These are phyloP conservation scores for Vanessa tameamea DNA, from an alignment of 1,140 invertebrate species.

Conservation along the genomic window DNA sequence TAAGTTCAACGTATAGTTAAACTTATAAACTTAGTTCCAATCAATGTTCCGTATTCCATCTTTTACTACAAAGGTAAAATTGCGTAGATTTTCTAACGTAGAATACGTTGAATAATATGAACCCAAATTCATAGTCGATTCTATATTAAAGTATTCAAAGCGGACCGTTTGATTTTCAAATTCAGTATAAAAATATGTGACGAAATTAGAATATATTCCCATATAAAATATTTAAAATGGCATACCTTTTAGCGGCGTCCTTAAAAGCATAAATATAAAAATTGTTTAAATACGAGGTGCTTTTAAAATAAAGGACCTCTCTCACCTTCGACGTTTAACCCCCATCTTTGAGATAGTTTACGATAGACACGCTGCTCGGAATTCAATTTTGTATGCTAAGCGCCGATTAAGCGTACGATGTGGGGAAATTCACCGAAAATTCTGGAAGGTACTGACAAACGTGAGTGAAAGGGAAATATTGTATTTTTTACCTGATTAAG, in stretches of 20 bases:
- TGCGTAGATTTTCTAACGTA: too few relatives aligned
- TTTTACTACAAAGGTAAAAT: too few relatives aligned
- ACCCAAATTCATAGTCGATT: too few relatives aligned
- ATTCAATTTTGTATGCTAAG: constrained; percentile 54
- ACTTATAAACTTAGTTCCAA: too few relatives aligned
- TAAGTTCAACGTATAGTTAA: too few relatives aligned
- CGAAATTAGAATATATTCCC: neutral
- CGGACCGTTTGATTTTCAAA: neutral
- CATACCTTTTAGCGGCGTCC: neutral
- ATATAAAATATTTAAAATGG: neutral
- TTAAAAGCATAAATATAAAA: neutral
- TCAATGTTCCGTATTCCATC: too few relatives aligned
- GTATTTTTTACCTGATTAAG: neutral
- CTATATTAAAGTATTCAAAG: neutral
- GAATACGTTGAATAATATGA: too few relatives aligned
- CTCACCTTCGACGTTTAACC: constrained; percentile 19
- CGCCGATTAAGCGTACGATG: constrained; percentile 11
- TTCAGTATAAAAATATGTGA: neutral
- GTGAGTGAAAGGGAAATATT: neutral
- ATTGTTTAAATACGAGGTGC: neutral
- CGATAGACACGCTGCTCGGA: constrained; percentile 40
- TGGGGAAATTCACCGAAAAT: constrained; percentile 24
- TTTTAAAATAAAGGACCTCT: constrained; percentile 12
- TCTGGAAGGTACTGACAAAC: neutral
- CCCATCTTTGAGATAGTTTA: constrained; percentile 48